These are phyloP conservation scores for Polydrusus tereticollis DNA, from an alignment of 2,888 invertebrate species.

Conservation along the genomic window DNA sequence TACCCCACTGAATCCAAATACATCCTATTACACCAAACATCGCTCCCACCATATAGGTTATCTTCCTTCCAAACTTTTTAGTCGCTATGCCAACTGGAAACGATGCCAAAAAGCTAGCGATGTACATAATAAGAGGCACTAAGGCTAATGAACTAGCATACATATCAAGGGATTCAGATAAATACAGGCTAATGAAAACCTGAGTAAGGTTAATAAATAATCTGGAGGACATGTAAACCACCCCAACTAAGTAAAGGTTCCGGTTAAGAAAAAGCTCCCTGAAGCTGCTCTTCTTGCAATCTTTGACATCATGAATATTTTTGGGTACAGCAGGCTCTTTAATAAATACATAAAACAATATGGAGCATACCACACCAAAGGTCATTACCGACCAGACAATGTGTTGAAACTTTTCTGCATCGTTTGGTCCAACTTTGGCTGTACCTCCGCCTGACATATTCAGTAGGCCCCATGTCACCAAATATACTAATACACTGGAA, in stretches of 20 bases:
- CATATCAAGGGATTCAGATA: slow-evolving; percentile 82
- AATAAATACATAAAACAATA: slow-evolving; percentile 81
- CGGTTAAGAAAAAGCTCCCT: slow-evolving; percentile 58
- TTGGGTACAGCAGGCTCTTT: slow-evolving; percentile 69
- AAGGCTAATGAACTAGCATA: slow-evolving; percentile 83
- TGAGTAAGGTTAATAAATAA: slow-evolving; percentile 88
- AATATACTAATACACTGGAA: slow-evolving; percentile 87
- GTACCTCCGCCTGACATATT: slow-evolving; percentile 73
- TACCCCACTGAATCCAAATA: slow-evolving; percentile 77
- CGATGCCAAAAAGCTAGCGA: slow-evolving; percentile 84
- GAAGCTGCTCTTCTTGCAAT: slow-evolving; percentile 59
- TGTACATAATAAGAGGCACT: slow-evolving; percentile 85
- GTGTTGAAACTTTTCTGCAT: slow-evolving; percentile 76
- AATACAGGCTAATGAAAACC: slow-evolving; percentile 87
- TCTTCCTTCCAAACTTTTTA: slow-evolving; percentile 75
- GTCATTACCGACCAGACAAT: slow-evolving; percentile 79
- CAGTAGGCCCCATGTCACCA: slow-evolving; percentile 81
- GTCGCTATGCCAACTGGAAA: slow-evolving; percentile 79
- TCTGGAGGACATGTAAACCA: slow-evolving; percentile 88
- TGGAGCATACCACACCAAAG: slow-evolving; percentile 74
- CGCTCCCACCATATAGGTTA: slow-evolving; percentile 79
- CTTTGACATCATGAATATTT: slow-evolving; percentile 59
- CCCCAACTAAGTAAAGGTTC: slow-evolving; percentile 72
- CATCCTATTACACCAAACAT: slow-evolving; percentile 76
- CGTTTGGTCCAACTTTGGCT: slow-evolving; percentile 76